Evolutionary conservation across 1,140 invertebrate genomes (phyloP), one percentile per base, ranked within the genome.

Genomic region (Cotesia typhae): DNA sequence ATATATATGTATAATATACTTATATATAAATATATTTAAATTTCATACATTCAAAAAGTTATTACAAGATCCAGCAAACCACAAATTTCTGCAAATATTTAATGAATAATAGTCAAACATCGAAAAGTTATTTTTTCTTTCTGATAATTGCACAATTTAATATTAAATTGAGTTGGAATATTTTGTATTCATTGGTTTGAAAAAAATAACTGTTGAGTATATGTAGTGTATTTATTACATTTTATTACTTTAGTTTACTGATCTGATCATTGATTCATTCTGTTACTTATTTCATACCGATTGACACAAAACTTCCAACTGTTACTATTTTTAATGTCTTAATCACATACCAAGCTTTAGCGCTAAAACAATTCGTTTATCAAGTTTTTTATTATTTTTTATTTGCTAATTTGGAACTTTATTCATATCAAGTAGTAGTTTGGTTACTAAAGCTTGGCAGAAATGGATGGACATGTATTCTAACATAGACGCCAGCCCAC

Each of bases 401-500:
- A 28, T 28, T 28, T 1, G 17, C 17, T 3, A 12, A 69, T 38
- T 38, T 10, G 7, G 41, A 28, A 38, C 1, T 64, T 38, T 64
- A 37, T 38, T 38, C n/a, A 41, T 69, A n/a, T 10, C 36, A 47
- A 70, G 7, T 4, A 73, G 77, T 77, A 80, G 75, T 78, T 77
- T 76, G 65, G 74, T 82, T 80, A 82, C 82, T 81, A 78, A 80
- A 80, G 79, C 80, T 76, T 81, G 79, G 81, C 77, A 82, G 78
- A 78, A 81, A 75, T 81, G 79, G 80, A 85, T 86, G 83, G 82
- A 86, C 84, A 85, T 85, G 81, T 83, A 81, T 75, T 86, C 86
- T 87, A 87, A 87, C 86, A 87, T 84, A 85, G 79, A 86, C 80
- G 84, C 87, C 84, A 87, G 85, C 86, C 85, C 85, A 87, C 84